phyloP scores from a whole-genome alignment of 2,888 invertebrate genomes.

The Platerodrilus igneus region DNA sequence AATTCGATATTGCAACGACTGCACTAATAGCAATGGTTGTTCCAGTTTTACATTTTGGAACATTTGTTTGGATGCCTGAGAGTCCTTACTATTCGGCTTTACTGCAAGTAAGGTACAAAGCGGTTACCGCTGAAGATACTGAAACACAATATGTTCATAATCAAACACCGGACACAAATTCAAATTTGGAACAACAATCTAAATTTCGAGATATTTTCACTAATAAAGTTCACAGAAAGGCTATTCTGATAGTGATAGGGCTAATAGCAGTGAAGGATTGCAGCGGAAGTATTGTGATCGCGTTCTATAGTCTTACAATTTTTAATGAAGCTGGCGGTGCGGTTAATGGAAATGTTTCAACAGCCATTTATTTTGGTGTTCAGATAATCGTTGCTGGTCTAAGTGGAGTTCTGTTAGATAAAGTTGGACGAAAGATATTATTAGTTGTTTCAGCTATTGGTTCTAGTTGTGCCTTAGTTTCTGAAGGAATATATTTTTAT shows the following conservation, averaged over 20 bases:
- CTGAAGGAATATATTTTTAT: constrained; percentile 45
- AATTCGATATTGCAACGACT: constrained; percentile 51
- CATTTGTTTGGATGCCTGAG: constrained; percentile 62
- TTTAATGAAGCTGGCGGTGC: constrained; percentile 48
- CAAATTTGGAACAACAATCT: constrained; percentile 38
- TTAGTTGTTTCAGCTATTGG: constrained; percentile 52
- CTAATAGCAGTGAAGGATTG: constrained; percentile 58
- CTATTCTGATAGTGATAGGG: constrained; percentile 56
- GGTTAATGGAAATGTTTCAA: constrained; percentile 50
- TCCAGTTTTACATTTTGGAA: constrained; percentile 53
- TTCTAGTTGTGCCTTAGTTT: constrained; percentile 40
- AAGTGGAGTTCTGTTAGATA: constrained; percentile 56
- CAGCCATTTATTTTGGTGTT: constrained; percentile 53
- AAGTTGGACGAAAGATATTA: constrained; percentile 58
- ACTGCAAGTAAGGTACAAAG: too few relatives aligned
- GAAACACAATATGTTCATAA: constrained; percentile 47
- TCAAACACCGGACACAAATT: constrained; percentile 42
- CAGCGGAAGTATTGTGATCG: constrained; percentile 57
- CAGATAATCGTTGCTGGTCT: constrained; percentile 54
- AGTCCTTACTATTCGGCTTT: constrained; percentile 51
- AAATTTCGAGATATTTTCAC: constrained; percentile 52
- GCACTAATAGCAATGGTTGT: constrained; percentile 55
- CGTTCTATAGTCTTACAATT: constrained; percentile 57
- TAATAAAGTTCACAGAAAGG: constrained; percentile 55
- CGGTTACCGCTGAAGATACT: too few relatives aligned